Base-by-base conservation (phyloP, 2,113 vertebrate genomes). In the Corythornis madagascariensis region DNA sequence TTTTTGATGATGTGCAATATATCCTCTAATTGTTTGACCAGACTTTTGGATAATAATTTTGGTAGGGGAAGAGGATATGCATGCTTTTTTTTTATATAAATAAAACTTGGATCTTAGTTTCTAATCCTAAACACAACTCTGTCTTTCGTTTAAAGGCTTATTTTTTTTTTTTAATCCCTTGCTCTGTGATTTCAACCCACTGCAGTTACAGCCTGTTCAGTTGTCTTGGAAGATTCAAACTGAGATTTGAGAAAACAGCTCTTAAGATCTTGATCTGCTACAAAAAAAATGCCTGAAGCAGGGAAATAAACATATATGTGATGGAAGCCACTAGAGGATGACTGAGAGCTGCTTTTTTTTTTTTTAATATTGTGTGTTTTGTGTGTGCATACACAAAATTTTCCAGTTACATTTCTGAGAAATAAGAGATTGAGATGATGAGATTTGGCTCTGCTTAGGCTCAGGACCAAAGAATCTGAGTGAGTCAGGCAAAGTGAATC, bases 21-120 rank as follows among this genome's bases (percentile, higher is more conserved):
- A 84, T 94, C 74, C 71, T 93, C 77, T 96, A 47, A 89, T 94
- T 90, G 83, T 93, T 95, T 76, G 81, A 88, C 74, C 78, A 43
- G 60, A 47, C 47, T 74, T 64, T 17, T 56, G 81, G n/a, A 56
- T 90, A 89, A 81, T 21, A 82, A 21, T 60, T 90, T 83, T 66
- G 33, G 33, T 87, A 79, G 56, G 33, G 74, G 47, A 92, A 81
- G 80, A 92, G 83, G 61, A 82, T 75, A 79, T 78, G 35, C 73
- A 69, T 69, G 29, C 12, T 0, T 74, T 95, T 90, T 91, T 90
- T 91, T 90, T 20, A 9, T 83, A 52, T 67, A 86, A 95, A 88
- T 80, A 86, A 95, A 93, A 71, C 65, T 52, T 80, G 72, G 18
- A 77, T 90, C 77, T 86, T 42, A 56, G 53, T 33, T 88, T 90